Base-by-base conservation (phyloP, 2,113 vertebrate genomes). In the Apistogramma diplotaenia region DNA sequence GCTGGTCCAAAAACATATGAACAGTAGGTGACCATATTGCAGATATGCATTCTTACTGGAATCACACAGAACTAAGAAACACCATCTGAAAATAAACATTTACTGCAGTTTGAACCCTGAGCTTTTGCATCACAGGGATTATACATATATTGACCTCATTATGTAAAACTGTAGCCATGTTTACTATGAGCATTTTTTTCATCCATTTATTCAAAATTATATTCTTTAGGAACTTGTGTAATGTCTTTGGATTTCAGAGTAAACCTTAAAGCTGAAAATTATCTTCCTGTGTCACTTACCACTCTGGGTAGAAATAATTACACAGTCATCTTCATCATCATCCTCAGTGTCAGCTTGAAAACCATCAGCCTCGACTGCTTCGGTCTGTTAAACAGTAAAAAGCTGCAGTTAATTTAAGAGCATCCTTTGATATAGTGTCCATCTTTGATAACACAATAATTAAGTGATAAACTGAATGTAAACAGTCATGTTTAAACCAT, bases 261-360 rank as follows among this genome's bases (percentile, higher is more conserved):
- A 67, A 67, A 27, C 37, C 0, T 67, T 46, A 27, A 67, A 46
- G 8, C 25, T 25, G 21, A 23, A 43, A 43, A 65, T 46, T 16
- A 70, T 29, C 9, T 13, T 78, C n/a, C 19, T 37, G 8, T 11
- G 4, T 21, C 0, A 31, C 96, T 96, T 89, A 97, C 96, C 96
- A 83, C 84, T 93, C 11, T 94, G 91, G 13, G 94, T 33, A 13
- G 95, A 91, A 87, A 98, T 59, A 21, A 97, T 92, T 77, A 97
- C 72, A 76, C 97, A 99, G 88, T 97, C 98, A 0, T 96, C 94
- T 2, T 96, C 95, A 10, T 96, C 96, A 6, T 97, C 96, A 8
- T 99, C 98, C 90, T 99, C 98, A 0, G 96, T 98, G 92, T 99
- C 98, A 12, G 97, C 98, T 89, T 99, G 98, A 79, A 99, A 99